Percentiles rank a stretch among this genome's conserved stretches.
Evolutionary conservation across 1,140 invertebrate genomes (phyloP).

Genomic region (Drosophila bocqueti): DNA sequence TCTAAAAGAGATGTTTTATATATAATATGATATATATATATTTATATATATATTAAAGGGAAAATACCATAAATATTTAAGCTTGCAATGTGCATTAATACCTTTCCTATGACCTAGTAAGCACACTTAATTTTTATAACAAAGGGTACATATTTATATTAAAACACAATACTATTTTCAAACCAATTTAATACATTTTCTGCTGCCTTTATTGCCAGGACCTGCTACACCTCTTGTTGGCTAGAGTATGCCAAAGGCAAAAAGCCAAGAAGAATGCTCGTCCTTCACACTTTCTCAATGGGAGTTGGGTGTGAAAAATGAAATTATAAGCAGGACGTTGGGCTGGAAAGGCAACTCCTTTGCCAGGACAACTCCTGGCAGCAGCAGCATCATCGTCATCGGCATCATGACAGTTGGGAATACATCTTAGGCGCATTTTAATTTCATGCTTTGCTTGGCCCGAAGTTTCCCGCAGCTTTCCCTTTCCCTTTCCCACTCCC

Average conservation of each 20-base stretch:
- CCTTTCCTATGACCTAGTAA: not conserved
- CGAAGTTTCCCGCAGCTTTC: conserved; percentile 14
- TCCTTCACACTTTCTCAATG: conserved; percentile 62
- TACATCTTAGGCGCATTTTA: conserved; percentile 84
- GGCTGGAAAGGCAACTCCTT: conserved; percentile 41
- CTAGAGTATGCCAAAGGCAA: conserved; percentile 43
- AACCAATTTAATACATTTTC: not conserved
- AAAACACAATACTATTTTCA: not conserved
- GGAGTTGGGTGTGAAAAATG: conserved; percentile 76
- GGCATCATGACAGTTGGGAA: conserved; percentile 65
- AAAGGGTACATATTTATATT: not conserved
- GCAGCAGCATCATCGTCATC: conserved; percentile 26
- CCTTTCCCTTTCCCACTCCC: not conserved
- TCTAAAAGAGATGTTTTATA: too few species aligned
- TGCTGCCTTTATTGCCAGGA: too few species aligned
- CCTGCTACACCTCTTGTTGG: conserved; percentile 1
- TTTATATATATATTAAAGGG: too few species aligned
- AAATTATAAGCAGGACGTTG: conserved; percentile 77
- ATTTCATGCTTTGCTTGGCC: conserved; percentile 80
- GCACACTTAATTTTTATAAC: not conserved
- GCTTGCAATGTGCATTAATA: not conserved
- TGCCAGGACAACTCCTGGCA: conserved; percentile 27
- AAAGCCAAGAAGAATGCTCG: conserved; percentile 53
- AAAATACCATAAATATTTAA: too few species aligned
- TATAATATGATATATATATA: not conserved